Percentiles rank a stretch among this genome's conserved stretches.
Evolutionary conservation across 2,888 invertebrate genomes (phyloP).

Genomic region (Drosophila acutilabella): DNA sequence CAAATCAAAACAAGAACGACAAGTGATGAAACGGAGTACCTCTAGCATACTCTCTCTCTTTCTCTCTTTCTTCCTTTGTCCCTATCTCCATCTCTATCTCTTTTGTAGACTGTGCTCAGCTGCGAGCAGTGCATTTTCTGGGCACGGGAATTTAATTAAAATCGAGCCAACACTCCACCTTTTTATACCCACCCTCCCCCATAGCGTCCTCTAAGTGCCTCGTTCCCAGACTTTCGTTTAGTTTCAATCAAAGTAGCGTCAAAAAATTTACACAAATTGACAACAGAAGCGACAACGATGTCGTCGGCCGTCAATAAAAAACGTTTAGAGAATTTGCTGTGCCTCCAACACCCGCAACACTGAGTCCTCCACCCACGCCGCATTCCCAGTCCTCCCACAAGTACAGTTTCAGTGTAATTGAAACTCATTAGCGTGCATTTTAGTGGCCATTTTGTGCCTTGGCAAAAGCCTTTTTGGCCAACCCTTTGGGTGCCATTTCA

Average conservation of each 20-base stretch:
- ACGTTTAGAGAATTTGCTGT: constrained; percentile 50
- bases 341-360: neutral
- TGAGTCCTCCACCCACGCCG: neutral
- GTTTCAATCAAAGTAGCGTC: constrained; percentile 78
- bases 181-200: constrained; percentile 1
- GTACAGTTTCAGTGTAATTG: constrained; percentile 67
- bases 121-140: constrained; percentile 60
- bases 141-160: constrained; percentile 78
- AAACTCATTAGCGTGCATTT: constrained; percentile 80
- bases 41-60: neutral
- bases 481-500: constrained; percentile 64
- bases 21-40: constrained; percentile 55
- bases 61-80: neutral
- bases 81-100: neutral
- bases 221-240: constrained; percentile 60
- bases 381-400: neutral
- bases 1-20: constrained; percentile 66
- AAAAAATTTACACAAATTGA: constrained; percentile 72
- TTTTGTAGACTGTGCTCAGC: constrained; percentile 61
- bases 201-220: neutral
- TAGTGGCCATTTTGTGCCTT: constrained; percentile 71
- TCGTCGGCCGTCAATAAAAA: constrained; percentile 68
- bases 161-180: constrained; percentile 41
- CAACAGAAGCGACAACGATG: constrained; percentile 72
- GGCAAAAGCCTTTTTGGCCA: constrained; percentile 47